A percentile compares a stretch with the other conserved stretches of the same genome.
These are phyloP conservation scores for Drosophila borealis DNA, from an alignment of 2,888 invertebrate genomes.

Conservation along the genomic window DNA sequence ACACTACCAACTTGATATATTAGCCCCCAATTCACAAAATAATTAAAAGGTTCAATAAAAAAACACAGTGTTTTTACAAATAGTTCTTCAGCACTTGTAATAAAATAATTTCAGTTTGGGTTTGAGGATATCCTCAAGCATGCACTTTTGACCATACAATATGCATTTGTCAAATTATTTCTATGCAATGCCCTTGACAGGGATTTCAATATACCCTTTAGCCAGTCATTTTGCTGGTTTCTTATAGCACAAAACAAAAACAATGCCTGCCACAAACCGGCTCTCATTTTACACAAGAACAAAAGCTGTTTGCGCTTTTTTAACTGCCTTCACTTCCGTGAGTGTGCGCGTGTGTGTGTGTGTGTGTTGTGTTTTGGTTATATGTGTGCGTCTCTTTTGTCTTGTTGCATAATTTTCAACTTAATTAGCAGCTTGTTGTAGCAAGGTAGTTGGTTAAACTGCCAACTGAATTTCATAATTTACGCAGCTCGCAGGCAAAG, in stretches of 20 bases:
- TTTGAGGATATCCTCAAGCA: no score
- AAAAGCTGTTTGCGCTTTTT: slow-evolving; percentile 52
- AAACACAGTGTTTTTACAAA: no score
- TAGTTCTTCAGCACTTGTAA: no score
- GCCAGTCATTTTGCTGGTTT: not conserved
- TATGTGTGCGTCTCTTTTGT: slow-evolving; percentile 19
- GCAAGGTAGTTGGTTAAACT: slow-evolving; percentile 26
- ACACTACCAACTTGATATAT: no score
- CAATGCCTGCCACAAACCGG: slow-evolving; percentile 24
- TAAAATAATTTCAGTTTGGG: no score
- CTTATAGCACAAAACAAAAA: not conserved
- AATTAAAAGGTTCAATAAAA: no score
- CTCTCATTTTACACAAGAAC: slow-evolving; percentile 29
- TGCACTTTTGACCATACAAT: no score
- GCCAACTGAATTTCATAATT: slow-evolving; percentile 41
- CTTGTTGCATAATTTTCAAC: slow-evolving; percentile 43
- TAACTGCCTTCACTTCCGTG: slow-evolving; percentile 12
- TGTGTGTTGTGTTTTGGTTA: not conserved
- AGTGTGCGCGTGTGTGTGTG: slow-evolving; percentile 3
- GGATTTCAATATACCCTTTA: not conserved
- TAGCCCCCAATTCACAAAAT: no score
- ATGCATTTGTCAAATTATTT: not conserved
- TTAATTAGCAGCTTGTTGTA: slow-evolving; percentile 44
- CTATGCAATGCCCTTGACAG: no score
- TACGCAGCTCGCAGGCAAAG: slow-evolving; percentile 10